phyloP scores from a whole-genome alignment of 2,888 invertebrate species.

The Xanthorhoe designata region DNA sequence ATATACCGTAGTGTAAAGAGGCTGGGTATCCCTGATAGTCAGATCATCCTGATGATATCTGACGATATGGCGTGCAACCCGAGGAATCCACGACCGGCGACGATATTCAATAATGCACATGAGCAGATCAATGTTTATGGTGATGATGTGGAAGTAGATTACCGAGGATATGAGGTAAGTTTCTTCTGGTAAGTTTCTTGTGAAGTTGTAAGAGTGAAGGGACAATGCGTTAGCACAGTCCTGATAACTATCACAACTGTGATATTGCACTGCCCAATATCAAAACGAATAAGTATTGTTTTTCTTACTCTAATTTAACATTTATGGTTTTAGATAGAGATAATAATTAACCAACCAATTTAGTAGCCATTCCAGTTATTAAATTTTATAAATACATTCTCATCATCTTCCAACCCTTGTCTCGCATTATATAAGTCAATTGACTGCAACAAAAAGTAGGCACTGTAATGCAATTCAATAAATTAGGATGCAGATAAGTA shows the following conservation, averaged over 20 bases:
- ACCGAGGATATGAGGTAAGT: constrained; percentile 94
- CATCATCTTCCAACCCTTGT: no score
- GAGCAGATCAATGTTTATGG: constrained; percentile 99
- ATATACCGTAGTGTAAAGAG: constrained; percentile 99
- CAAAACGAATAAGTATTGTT: no score
- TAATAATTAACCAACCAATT: no score
- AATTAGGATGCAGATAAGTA: no score
- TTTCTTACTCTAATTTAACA: no score
- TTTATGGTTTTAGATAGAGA: no score
- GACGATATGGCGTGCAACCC: constrained; percentile 99
- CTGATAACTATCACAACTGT: background rate
- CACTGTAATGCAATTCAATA: no score
- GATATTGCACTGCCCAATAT: no score
- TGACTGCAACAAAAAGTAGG: no score
- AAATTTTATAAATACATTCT: no score
- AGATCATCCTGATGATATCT: constrained; percentile 99
- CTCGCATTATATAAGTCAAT: no score
- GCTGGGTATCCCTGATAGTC: constrained; percentile 99
- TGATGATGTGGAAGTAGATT: constrained; percentile 99
- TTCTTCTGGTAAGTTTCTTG: background rate
- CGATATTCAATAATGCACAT: constrained; percentile 98
- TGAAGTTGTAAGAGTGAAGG: background rate
- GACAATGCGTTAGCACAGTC: background rate
- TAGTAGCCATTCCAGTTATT: no score
- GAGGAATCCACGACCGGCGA: constrained; percentile 98